phyloP scores from a whole-genome alignment of 2,888 invertebrate genomes.

The Rambutsinella grinnellia region DNA sequence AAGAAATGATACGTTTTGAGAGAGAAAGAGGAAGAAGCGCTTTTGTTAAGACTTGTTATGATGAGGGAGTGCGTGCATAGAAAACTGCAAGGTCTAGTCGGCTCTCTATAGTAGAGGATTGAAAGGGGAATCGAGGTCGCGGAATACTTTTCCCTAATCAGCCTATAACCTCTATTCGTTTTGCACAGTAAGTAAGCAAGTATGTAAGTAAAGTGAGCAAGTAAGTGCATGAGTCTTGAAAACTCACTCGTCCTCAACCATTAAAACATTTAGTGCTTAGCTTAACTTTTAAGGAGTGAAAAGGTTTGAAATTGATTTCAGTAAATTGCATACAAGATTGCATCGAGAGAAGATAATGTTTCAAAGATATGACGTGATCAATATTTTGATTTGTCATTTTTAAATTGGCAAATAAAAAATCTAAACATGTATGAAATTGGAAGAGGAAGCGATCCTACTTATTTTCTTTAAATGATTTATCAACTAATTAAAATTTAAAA shows the following conservation, averaged over 20 bases:
- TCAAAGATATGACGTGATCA: too few species aligned
- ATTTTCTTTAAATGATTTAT: too few species aligned
- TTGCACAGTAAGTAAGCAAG: slow-evolving; percentile 55
- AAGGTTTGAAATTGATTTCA: too few species aligned
- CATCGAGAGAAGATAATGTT: too few species aligned
- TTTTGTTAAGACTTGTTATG: neutral
- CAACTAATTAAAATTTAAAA: too few species aligned
- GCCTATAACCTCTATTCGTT: slow-evolving; percentile 56
- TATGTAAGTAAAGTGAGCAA: slow-evolving; percentile 44
- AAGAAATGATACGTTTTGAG: neutral
- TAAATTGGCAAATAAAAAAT: too few species aligned
- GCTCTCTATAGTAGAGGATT: neutral
- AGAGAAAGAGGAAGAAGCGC: slow-evolving; percentile 29
- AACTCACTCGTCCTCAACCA: slow-evolving; percentile 64
- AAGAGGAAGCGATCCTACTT: too few species aligned
- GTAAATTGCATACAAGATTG: too few species aligned
- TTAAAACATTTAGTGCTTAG: too few species aligned
- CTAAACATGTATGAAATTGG: too few species aligned
- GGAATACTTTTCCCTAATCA: slow-evolving; percentile 65
- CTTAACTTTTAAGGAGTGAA: too few species aligned
- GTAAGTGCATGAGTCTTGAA: slow-evolving; percentile 51
- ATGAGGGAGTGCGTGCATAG: neutral
- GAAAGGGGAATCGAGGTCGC: slow-evolving; percentile 61
- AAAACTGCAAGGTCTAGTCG: neutral
- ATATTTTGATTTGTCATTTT: too few species aligned